phyloP scores from a whole-genome alignment of 2,888 invertebrate species.

The Mythimna vitellina region DNA sequence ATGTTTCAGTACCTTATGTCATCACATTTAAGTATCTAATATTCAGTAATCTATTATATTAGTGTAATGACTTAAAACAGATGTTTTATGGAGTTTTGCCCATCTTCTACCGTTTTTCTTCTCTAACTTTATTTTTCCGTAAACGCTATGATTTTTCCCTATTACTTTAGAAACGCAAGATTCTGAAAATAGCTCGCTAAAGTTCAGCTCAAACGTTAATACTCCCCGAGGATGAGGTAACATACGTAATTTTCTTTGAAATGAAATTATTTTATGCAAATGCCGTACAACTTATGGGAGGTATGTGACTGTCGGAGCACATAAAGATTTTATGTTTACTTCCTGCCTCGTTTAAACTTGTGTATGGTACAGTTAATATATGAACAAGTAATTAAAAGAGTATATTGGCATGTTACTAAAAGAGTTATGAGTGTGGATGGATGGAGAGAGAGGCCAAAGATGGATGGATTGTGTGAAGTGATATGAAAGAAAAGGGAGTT shows the following conservation, averaged over 20 bases:
- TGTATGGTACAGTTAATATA: slow-evolving; percentile 30
- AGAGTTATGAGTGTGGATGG: too few species aligned
- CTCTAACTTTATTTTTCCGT: background rate
- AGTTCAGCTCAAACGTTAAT: slow-evolving; percentile 39
- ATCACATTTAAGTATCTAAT: too few species aligned
- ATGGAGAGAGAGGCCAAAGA: too few species aligned
- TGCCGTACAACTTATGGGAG: slow-evolving; percentile 46
- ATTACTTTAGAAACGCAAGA: background rate
- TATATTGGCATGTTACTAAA: background rate
- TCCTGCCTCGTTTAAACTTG: slow-evolving; percentile 32
- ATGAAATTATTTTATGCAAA: slow-evolving; percentile 62
- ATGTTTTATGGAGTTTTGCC: too few species aligned
- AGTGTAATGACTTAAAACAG: too few species aligned
- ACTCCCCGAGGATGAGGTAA: slow-evolving; percentile 38
- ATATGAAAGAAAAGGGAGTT: too few species aligned
- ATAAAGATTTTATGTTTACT: slow-evolving; percentile 44
- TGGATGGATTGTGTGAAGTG: too few species aligned
- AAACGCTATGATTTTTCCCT: background rate
- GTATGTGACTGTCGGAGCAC: slow-evolving; percentile 43
- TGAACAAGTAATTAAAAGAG: slow-evolving; percentile 24
- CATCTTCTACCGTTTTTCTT: too few species aligned
- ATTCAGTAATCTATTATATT: too few species aligned
- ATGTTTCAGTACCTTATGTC: too few species aligned
- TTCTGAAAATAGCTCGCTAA: slow-evolving; percentile 7
- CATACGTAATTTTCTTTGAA: slow-evolving; percentile 54